Base-by-base conservation (phyloP, 2,113 vertebrate species). In the Dendrocopos noguchii region DNA sequence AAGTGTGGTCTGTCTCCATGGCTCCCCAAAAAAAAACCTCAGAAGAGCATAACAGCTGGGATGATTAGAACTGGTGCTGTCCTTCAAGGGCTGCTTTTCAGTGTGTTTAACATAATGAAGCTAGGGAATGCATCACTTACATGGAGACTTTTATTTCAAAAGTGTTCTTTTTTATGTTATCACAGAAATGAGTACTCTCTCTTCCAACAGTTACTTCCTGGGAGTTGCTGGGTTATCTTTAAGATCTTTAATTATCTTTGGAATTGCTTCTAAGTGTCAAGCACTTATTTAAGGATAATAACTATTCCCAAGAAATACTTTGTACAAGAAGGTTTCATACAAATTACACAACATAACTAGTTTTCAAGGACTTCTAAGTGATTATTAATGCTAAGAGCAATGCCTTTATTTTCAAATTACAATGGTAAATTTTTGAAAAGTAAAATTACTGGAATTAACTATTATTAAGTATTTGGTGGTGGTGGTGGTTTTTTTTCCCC, bases 61-160 rank as follows among this genome's bases (percentile, higher is more conserved):
- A 55, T 12, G 17, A 14, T 29, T 50, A 39, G 22, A 94, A 66
- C 18, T 80, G 3, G 15, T 31, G 15, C 24, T 59, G 21, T 31
- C 42, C 29, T 68, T 72, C 33, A 42, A 64, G 77, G 60, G 14
- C 50, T 34, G 31, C 65, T 77, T 60, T 60, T 73, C 6, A 13
- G 4, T 50, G 28, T 1, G 0, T 65, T 53, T 77, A 73, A 59
- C 0, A 0, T 66, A 27, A 31, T 1, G 0, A 76, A 67, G n/a
- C n/a, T 77, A 55, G 25, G 16, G 19, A 64, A 50, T 50, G 36
- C 9, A 25, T 71, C 1, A 19, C 46, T 50, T 55, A 13, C 19
- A 17, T 39, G 29, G 44, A 29, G 31, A 50, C 12, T 53, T 75
- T 88, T 81, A 29, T 52, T 67, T 84, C 20, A 18, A 18, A 89